Base-by-base conservation (phyloP, 2,113 vertebrate species). In the Rhombomys opimus region DNA sequence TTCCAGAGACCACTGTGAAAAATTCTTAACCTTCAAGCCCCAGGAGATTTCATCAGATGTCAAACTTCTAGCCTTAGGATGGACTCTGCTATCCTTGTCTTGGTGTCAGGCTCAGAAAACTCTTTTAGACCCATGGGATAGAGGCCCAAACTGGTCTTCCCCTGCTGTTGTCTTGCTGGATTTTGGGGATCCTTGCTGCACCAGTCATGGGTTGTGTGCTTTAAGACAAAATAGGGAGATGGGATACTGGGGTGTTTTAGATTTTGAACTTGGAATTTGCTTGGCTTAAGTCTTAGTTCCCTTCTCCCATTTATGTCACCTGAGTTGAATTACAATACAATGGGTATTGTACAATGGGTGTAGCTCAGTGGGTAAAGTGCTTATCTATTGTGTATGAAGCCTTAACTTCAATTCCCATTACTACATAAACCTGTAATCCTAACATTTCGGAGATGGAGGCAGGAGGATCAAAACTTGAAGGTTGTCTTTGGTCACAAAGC, bases 171-270 rank as follows among this genome's bases (percentile, higher is more conserved):
- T 81, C 11, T 59, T 46, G 27, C 13, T 63, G 57, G 63, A 15
- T 20, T 80, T 77, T 1, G 90, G 73, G 73, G 46, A n/a, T 87
- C 65, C 80, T 50, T 75, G 57, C 59, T n/a, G 15, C 27, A 50
- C 9, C 54, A 75, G 2, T 18, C 9, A 35, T 35, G 63, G 41
- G 30, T 15, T 85, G 0, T 93, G 63, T 7, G 3, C 65, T 22
- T 0, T 63, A 46, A 81, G 78, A n/a, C 59, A 41, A 25, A 50
- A 52, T 27, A 23, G 5, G 9, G 2, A 9, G 25, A 25, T 38
- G 50, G 68, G 3, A n/a, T 46, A 92, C 17, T 0, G 0, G 17
- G 11, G 17, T 61, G 67, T 2, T 77, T 11, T n/a, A 0, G 5
- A 46, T 52, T 68, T 92, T 1, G 0, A 0, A 10, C 41, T 59